Evolutionary conservation across 1,140 invertebrate species (phyloP).

Genomic region (Plectrocnemia conspersa): DNA sequence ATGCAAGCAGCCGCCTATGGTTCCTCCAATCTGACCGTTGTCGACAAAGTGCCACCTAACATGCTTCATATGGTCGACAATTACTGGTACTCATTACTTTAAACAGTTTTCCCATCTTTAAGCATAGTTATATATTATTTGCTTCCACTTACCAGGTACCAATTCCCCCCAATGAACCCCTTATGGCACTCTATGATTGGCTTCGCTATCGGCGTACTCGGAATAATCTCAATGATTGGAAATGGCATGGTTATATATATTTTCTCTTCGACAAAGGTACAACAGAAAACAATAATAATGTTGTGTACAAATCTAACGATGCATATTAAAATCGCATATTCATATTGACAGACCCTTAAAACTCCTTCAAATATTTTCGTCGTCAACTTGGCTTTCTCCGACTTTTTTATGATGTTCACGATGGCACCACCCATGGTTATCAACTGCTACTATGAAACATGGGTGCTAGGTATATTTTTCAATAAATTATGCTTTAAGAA

Average conservation of each 20-base stretch:
- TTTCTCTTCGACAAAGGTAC: conserved; percentile 66
- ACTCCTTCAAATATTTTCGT: conserved; percentile 77
- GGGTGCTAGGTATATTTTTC: conserved; percentile 57
- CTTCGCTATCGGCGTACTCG: conserved; percentile 67
- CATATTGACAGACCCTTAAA: conserved; percentile 45
- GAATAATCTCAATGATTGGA: conserved; percentile 64
- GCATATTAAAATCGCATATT: not conserved
- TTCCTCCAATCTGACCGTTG: conserved; percentile 47
- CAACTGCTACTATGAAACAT: conserved; percentile 75
- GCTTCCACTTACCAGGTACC: too few relatives aligned
- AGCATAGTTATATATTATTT: too few relatives aligned
- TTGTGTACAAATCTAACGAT: not conserved
- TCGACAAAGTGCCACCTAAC: conserved; percentile 52
- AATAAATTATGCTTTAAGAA: not conserved
- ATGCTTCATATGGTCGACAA: conserved; percentile 57
- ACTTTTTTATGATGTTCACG: conserved; percentile 75
- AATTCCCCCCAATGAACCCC: conserved; percentile 72
- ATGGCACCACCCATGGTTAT: conserved; percentile 74
- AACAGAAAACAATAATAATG: not conserved
- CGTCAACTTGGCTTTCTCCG: conserved; percentile 76
- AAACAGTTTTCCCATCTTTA: too few relatives aligned
- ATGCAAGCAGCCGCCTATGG: conserved; percentile 44
- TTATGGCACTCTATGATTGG: conserved; percentile 76
- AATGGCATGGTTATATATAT: conserved; percentile 81
- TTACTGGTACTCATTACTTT: conserved; percentile 52